Evolutionary conservation across 1,140 invertebrate species (phyloP).

Genomic region (Orius insidiosus): DNA sequence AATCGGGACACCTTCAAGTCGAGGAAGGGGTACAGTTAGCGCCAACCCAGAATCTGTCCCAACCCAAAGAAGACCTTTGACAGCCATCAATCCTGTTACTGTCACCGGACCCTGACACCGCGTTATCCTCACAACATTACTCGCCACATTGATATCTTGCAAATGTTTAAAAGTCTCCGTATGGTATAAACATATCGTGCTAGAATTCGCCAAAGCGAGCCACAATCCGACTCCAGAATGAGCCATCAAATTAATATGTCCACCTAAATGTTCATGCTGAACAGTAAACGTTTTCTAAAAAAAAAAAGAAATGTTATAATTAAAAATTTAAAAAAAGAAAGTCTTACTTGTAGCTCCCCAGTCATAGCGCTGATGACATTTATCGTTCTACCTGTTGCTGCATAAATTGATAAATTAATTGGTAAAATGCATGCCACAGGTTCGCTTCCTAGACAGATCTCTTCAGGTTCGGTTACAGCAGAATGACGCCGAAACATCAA

Average conservation of each 20-base stretch:
- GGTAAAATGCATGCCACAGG: conserved; percentile 64
- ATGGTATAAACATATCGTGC: conserved; percentile 83
- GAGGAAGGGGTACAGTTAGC: conserved; percentile 76
- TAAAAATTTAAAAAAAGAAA: no score
- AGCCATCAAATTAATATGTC: conserved; percentile 65
- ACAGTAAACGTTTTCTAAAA: conserved; percentile 50
- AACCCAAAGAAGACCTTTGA: conserved; percentile 83
- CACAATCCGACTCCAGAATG: conserved; percentile 88
- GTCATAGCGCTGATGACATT: conserved; percentile 63
- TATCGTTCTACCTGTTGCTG: conserved; percentile 62
- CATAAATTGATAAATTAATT: conserved; percentile 66
- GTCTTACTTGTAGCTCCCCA: conserved; percentile 45
- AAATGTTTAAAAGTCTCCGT: conserved; percentile 87
- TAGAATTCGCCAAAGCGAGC: conserved; percentile 76
- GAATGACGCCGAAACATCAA: conserved; percentile 47
- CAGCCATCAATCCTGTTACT: conserved; percentile 73
- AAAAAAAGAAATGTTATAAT: no score
- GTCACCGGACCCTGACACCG: conserved; percentile 36
- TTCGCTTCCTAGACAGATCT: conserved; percentile 39
- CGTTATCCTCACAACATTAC: conserved; percentile 60
- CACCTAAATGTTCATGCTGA: conserved; percentile 51
- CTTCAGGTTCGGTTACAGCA: conserved; percentile 3
- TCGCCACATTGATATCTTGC: conserved; percentile 85
- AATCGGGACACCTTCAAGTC: conserved; percentile 83
- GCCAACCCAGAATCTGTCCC: conserved; percentile 88